Evolutionary conservation across 2,797 vertebrate species (phyloP).

Genomic region (Mus caroli): DNA sequence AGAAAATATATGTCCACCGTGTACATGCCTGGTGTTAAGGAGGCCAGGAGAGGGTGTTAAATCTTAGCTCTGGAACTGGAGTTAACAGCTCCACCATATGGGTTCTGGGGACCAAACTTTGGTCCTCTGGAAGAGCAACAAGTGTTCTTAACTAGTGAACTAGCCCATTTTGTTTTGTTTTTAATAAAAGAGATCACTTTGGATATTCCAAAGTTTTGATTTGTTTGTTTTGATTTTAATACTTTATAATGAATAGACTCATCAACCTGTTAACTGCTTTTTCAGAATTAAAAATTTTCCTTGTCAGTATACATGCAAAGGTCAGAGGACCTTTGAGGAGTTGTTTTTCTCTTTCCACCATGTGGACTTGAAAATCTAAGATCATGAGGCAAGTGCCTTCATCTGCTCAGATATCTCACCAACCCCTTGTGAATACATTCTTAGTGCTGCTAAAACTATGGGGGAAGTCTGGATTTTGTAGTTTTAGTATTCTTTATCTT

Average conservation of each 20-base stretch:
- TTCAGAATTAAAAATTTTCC: not conserved
- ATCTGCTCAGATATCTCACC: not conserved
- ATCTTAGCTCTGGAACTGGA: not conserved
- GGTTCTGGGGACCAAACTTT: not conserved
- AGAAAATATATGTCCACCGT: not conserved
- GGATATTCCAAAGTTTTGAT: not conserved
- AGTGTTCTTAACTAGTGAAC: not conserved
- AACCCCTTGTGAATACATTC: not conserved
- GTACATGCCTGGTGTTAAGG: not conserved
- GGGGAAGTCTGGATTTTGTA: conserved; percentile 13
- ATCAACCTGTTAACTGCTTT: not conserved
- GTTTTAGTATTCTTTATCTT: conserved; percentile 27
- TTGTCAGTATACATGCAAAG: not conserved
- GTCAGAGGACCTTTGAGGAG: not conserved
- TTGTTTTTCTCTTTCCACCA: not conserved
- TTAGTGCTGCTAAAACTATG: not conserved
- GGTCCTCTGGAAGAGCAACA: not conserved
- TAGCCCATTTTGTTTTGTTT: not conserved
- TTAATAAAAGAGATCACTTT: not conserved
- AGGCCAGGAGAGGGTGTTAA: not conserved
- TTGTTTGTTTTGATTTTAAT: not conserved
- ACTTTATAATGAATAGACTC: not conserved
- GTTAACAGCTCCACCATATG: not conserved
- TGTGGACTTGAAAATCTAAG: not conserved
- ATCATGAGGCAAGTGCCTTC: not conserved